Base-by-base conservation (phyloP, 2,797 vertebrate genomes). In the Tinamus major region DNA sequence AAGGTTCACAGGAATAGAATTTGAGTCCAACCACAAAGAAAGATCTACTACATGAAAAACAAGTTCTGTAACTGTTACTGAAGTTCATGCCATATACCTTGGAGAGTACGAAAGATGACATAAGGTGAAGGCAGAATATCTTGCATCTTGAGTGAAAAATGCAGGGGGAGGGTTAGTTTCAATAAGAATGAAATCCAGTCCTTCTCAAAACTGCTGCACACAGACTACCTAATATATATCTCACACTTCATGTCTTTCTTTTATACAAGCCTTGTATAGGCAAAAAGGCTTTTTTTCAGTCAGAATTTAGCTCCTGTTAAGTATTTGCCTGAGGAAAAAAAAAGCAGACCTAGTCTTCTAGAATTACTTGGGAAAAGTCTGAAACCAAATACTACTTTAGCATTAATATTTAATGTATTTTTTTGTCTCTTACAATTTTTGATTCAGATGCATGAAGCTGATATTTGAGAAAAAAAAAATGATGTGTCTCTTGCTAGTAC, bases 51-150 rank as follows among this genome's bases (percentile, higher is more conserved):
- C 49, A 51, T 82, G 59, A 81, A 80, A 85, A 79, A 27, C 3
- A 6, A 67, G 2, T 51, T 88, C 44, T 68, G 9, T 29, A 92
- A 91, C 21, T 16, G 16, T 68, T 68, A 35, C 37, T 85, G 56
- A 85, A 53, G 68, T 31, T 62, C 39, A 62, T 42, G 31, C 17
- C 19, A 29, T 18, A 33, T 44, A 42, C 5, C 70, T 55, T 42
- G 10, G 17, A 76, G 82, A 79, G 74, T 91, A 86, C n/a, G 76
- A 85, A 96, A 81, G 70, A 85, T 53, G 41, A 56, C 23, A 13
- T 10, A 42, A n/a, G 6, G 19, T 68, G 33, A 79, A 85, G 80
- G 80, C 18, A 39, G 14, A 33, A 4, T n/a, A 46, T 65, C 46
- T 86, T 84, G 16, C 31, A 63, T 59, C 44, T 18, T 41, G 31